These are phyloP conservation scores for Solenodon paradoxus DNA, from an alignment of 2,113 vertebrate genomes.

Conservation along the genomic window DNA sequence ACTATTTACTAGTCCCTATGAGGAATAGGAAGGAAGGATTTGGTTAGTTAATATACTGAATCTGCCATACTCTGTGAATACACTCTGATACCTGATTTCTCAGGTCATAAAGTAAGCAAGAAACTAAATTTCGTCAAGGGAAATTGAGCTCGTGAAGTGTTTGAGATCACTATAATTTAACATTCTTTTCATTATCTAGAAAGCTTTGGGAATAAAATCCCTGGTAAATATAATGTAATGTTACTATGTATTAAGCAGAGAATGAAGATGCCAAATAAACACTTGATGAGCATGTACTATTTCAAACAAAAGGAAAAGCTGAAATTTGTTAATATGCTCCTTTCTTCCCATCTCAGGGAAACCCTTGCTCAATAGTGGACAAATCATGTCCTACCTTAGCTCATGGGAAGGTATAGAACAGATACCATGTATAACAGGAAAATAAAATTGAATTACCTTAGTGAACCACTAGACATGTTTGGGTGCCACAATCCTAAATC, in stretches of 20 bases:
- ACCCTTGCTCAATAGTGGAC: not conserved
- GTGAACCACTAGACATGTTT: not conserved
- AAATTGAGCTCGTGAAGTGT: not conserved
- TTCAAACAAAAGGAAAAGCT: not conserved
- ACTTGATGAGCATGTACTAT: not conserved
- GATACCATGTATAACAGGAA: not conserved
- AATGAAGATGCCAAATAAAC: not conserved
- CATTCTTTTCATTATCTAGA: not conserved
- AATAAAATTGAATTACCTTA: not conserved
- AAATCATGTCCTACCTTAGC: not conserved
- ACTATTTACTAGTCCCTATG: not conserved
- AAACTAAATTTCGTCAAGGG: not conserved
- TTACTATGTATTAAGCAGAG: not conserved
- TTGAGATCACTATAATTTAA: not conserved
- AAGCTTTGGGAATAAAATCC: not conserved
- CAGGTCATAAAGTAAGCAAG: not conserved
- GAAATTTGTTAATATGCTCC: not conserved
- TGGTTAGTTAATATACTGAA: not conserved
- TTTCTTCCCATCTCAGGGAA: not conserved
- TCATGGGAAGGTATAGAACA: not conserved
- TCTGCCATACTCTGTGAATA: not conserved
- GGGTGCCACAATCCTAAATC: not conserved
- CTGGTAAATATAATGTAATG: not conserved
- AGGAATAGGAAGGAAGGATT: not conserved
- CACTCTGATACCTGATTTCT: not conserved